phyloP scores from a whole-genome alignment of 2,113 vertebrate species.

The Rhipidura dahli region DNA sequence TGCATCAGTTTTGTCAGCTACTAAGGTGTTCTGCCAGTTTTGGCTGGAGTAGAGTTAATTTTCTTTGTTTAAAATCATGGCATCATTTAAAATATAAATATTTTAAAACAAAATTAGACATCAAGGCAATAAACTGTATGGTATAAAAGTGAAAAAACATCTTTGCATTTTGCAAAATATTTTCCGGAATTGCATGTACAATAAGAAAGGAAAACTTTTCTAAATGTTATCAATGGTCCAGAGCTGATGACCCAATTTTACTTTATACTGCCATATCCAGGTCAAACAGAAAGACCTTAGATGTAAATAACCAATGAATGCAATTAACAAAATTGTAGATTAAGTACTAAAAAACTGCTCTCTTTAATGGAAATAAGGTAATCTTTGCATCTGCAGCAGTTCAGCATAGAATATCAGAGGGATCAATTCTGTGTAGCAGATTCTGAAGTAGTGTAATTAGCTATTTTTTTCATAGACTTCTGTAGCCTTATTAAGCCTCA shows the following conservation, averaged over 20 bases:
- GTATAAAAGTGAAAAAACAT: neutral
- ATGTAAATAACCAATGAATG: neutral
- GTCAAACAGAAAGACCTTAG: neutral
- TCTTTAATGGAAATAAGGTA: neutral
- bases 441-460: neutral
- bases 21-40: neutral
- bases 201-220: neutral
- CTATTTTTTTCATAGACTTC: neutral
- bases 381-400: neutral
- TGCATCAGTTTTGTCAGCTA: neutral
- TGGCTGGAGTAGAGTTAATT: neutral
- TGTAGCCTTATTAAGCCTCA: neutral
- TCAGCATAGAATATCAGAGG: neutral
- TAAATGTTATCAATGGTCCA: rapidly evolving
- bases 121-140: neutral
- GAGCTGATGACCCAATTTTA: neutral
- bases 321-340: neutral
- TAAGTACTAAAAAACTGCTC: neutral
- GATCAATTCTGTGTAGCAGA: rapidly evolving
- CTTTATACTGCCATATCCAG: rapidly evolving
- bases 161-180: neutral
- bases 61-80: neutral
- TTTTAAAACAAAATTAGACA: neutral
- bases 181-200: neutral
- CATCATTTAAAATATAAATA: neutral